These are phyloP conservation scores for Drosophila serrata DNA, from an alignment of 1,140 invertebrate species.

Conservation along the genomic window DNA sequence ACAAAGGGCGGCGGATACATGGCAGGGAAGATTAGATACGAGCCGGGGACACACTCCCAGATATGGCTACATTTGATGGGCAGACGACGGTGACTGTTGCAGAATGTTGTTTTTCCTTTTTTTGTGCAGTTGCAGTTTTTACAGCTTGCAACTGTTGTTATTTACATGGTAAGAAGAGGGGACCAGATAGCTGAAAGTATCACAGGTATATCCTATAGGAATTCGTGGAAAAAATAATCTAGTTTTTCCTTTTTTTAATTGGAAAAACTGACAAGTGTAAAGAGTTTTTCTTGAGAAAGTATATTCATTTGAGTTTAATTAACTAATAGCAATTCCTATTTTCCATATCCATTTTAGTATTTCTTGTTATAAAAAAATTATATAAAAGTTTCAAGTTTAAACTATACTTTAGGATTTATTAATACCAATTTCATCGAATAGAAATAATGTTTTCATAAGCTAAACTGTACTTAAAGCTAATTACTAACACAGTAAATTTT, in stretches of 20 bases:
- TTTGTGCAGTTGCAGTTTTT: constrained; percentile 19
- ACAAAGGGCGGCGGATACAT: constrained; percentile 43
- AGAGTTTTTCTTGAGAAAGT: not conserved
- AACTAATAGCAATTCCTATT: not conserved
- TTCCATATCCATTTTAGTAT: too few species aligned
- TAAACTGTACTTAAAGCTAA: not conserved
- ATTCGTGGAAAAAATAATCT: not conserved
- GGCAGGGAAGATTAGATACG: constrained; percentile 41
- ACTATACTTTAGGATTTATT: not conserved
- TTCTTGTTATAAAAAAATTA: too few species aligned
- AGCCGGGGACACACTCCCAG: constrained; percentile 21
- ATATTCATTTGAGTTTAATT: not conserved
- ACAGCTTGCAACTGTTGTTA: constrained; percentile 17
- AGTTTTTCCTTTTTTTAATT: not conserved
- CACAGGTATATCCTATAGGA: not conserved
- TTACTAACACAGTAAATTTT: too few species aligned
- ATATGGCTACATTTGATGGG: constrained; percentile 15
- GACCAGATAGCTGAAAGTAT: not conserved
- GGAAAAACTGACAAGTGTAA: not conserved
- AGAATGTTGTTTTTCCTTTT: not conserved
- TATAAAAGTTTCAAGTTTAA: not conserved
- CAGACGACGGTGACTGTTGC: not conserved
- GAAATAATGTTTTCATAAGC: not conserved
- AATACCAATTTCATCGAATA: not conserved
- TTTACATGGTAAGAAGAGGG: constrained; percentile 1